A percentile compares a stretch with the other conserved stretches of the same genome.
These are phyloP conservation scores for Vollenhovia emeryi DNA, from an alignment of 1,140 invertebrate genomes.

Conservation along the genomic window DNA sequence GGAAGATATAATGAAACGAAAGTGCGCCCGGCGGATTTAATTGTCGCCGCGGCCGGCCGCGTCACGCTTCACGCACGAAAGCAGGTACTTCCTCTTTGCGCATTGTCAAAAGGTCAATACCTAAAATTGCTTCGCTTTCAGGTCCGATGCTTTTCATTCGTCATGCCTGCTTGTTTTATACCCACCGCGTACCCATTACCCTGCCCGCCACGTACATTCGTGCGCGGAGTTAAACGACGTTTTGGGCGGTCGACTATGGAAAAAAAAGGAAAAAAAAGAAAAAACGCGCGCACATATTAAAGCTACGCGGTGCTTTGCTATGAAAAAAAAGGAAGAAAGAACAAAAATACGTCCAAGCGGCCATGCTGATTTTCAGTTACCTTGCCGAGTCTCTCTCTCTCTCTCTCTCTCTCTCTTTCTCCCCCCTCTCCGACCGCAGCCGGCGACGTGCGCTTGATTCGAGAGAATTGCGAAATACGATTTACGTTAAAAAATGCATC, in stretches of 20 bases:
- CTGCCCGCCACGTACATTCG: conserved; percentile 57
- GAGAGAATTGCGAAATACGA: background rate
- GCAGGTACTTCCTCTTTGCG: conserved; percentile 47
- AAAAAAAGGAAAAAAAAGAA: conserved; percentile 11
- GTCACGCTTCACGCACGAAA: conserved; percentile 54
- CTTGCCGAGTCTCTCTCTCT: background rate
- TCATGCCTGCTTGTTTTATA: conserved; percentile 46
- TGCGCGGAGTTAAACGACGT: conserved; percentile 65
- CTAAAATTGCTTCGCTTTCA: conserved; percentile 57
- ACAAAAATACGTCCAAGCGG: background rate
- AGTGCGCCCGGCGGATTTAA: conserved; percentile 39
- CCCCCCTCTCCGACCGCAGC: background rate
- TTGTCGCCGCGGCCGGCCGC: conserved; percentile 7
- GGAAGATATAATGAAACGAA: conserved; percentile 38
- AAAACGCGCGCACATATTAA: conserved; percentile 60
- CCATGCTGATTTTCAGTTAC: conserved; percentile 19
- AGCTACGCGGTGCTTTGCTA: conserved; percentile 23
- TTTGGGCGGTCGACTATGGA: conserved; percentile 33
- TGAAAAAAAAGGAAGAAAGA: background rate
- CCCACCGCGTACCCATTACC: conserved; percentile 61
- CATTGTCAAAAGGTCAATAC: conserved; percentile 60
- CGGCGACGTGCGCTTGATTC: background rate
- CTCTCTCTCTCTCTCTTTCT: too few relatives aligned
- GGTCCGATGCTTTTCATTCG: conserved; percentile 61
- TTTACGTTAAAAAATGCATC: background rate